Percentiles rank a stretch among this genome's conserved stretches.
These are phyloP conservation scores for Galerucella calmariensis DNA, from an alignment of 2,888 invertebrate genomes.

Conservation along the genomic window DNA sequence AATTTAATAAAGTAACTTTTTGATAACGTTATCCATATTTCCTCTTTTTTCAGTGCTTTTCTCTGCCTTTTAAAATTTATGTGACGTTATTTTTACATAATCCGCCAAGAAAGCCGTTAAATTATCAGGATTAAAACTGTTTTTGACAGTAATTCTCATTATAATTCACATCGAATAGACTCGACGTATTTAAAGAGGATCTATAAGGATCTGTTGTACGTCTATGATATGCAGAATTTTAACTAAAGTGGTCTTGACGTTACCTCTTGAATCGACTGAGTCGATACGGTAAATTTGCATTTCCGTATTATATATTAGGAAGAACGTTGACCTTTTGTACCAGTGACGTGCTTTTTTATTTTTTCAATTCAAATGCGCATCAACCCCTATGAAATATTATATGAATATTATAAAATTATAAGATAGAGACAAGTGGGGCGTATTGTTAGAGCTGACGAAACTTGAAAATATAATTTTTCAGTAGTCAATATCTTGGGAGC, in stretches of 20 bases:
- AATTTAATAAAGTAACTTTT: too few species aligned
- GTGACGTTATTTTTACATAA: background rate
- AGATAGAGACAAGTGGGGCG: too few species aligned
- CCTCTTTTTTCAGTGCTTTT: too few species aligned
- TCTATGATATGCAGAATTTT: slow-evolving; percentile 8
- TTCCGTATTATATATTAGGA: slow-evolving; percentile 20
- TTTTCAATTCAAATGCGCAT: too few species aligned
- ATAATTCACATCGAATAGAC: background rate
- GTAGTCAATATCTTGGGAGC: too few species aligned
- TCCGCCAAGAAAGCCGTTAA: background rate
- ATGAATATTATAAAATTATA: too few species aligned
- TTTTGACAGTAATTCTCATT: background rate
- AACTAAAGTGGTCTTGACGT: slow-evolving; percentile 5
- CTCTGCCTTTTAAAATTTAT: too few species aligned
- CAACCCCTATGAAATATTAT: too few species aligned
- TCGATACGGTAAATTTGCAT: slow-evolving; percentile 20
- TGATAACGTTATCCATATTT: too few species aligned
- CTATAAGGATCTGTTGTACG: slow-evolving; percentile 1
- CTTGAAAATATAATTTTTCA: too few species aligned
- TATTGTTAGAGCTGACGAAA: too few species aligned
- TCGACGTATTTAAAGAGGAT: slow-evolving; percentile 1
- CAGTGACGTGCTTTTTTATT: slow-evolving; percentile 13
- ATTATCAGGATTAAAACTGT: background rate
- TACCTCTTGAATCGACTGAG: slow-evolving; percentile 8
- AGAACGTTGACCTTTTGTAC: slow-evolving; percentile 13